phyloP scores from a whole-genome alignment of 1,140 invertebrate genomes.

The Zaprionus gabonicus region DNA sequence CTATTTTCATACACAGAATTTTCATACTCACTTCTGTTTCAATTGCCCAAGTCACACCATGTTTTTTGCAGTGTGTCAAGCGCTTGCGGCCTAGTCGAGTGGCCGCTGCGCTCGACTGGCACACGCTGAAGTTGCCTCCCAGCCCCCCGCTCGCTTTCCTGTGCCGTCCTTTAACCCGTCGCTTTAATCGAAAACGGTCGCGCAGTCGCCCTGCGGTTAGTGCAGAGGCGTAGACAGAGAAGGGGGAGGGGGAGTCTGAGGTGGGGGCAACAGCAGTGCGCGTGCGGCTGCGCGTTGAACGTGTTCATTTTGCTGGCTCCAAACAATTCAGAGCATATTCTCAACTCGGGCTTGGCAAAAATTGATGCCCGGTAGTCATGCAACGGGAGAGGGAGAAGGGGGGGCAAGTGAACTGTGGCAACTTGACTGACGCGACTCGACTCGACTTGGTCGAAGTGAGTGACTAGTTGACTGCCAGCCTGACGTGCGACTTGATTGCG shows the following conservation, averaged over 20 bases:
- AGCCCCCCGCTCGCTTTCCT: not conserved
- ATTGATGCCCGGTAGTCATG: constrained; percentile 83
- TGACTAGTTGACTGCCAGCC: constrained; percentile 59
- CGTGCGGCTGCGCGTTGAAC: constrained; percentile 71
- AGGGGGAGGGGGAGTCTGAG: not conserved
- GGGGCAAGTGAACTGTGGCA: constrained; percentile 31
- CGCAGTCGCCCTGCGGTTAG: constrained; percentile 73
- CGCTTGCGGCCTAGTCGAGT: constrained; percentile 39
- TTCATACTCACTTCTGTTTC: not conserved
- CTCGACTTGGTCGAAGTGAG: constrained; percentile 39
- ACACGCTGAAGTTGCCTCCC: constrained; percentile 58
- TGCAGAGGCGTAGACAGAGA: constrained; percentile 47
- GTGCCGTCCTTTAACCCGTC: constrained; percentile 26
- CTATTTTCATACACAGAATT: not conserved
- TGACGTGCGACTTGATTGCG: constrained; percentile 62
- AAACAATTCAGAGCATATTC: constrained; percentile 57
- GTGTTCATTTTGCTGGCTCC: constrained; percentile 69
- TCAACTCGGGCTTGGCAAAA: constrained; percentile 54
- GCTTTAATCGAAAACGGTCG: constrained; percentile 75
- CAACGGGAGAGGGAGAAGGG: constrained; percentile 12
- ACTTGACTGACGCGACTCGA: constrained; percentile 30
- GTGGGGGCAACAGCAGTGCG: constrained; percentile 44
- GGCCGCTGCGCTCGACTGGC: constrained; percentile 60
- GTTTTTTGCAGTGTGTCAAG: not conserved
- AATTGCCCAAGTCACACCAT: not conserved